Percentiles rank a stretch among this genome's conserved stretches.
Evolutionary conservation across 2,888 invertebrate species (phyloP).

Genomic region (Caradrina kadenii): DNA sequence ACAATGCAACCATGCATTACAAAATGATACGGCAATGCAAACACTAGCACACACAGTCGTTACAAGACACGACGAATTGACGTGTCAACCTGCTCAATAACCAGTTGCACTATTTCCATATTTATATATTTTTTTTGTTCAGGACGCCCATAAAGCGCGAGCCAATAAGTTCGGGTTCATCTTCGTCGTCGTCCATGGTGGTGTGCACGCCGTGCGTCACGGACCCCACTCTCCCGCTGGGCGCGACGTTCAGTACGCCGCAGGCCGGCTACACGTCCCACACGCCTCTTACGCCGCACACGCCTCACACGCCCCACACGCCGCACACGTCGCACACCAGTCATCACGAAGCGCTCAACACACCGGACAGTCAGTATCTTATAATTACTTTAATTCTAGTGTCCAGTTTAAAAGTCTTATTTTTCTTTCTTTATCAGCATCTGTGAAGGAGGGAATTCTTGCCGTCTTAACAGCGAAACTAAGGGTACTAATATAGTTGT

Average conservation of each 20-base stretch:
- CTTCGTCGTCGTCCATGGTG: conserved; percentile 63
- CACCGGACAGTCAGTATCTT: conserved; percentile 74
- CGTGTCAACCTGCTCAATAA: no score
- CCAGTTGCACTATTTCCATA: neutral
- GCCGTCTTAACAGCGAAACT: no score
- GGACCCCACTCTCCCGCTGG: conserved; percentile 84
- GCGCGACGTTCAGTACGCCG: conserved; percentile 22
- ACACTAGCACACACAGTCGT: no score
- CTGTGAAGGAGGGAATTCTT: neutral
- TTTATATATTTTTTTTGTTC: conserved; percentile 8
- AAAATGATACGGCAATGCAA: no score
- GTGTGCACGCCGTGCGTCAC: conserved; percentile 83
- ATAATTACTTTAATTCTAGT: neutral
- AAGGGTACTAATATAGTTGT: no score
- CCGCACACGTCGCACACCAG: conserved; percentile 41
- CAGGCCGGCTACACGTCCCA: conserved; percentile 34
- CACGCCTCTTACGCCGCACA: conserved; percentile 30
- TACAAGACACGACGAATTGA: no score
- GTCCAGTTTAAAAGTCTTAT: neutral
- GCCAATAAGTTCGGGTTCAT: conserved; percentile 62
- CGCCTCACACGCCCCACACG: conserved; percentile 22
- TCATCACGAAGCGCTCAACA: conserved; percentile 64
- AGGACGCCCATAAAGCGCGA: conserved; percentile 87
- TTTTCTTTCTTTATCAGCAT: neutral
- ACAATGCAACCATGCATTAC: no score